Percentiles rank a stretch among this genome's conserved stretches.
Evolutionary conservation across 2,113 vertebrate species (phyloP).

Genomic region (Chloebia gouldiae): DNA sequence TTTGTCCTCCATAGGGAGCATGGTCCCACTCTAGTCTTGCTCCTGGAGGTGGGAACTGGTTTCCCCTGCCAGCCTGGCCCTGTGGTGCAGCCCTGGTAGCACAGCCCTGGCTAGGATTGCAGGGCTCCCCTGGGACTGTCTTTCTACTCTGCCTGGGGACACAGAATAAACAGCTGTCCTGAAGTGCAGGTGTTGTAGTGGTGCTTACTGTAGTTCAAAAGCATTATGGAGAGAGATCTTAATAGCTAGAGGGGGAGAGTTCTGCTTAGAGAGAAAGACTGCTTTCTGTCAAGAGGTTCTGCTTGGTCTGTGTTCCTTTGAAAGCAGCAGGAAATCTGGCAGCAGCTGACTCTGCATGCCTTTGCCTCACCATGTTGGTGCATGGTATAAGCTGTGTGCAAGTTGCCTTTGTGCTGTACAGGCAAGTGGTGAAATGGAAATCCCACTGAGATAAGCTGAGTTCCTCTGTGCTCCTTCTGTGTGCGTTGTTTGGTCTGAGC

Average conservation of each 20-base stretch:
- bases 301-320: background rate
- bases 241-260: background rate
- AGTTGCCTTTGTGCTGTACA: background rate
- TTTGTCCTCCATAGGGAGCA: background rate
- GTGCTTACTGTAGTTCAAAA: background rate
- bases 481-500: conserved; percentile 8
- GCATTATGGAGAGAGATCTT: background rate
- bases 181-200: background rate
- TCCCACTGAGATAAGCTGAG: background rate
- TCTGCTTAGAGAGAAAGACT: background rate
- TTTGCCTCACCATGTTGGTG: background rate
- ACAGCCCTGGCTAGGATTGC: background rate
- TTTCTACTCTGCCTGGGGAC: background rate
- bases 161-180: background rate
- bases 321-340: background rate
- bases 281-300: background rate
- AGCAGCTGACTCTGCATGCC: background rate
- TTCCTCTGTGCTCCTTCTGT: background rate
- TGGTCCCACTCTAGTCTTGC: background rate
- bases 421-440: background rate
- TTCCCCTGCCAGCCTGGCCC: background rate
- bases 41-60: background rate
- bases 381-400: background rate
- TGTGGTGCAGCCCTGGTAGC: background rate
- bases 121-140: background rate